Evolutionary conservation across 2,888 invertebrate species (phyloP).

Genomic region (Heterodera filipjevi): DNA sequence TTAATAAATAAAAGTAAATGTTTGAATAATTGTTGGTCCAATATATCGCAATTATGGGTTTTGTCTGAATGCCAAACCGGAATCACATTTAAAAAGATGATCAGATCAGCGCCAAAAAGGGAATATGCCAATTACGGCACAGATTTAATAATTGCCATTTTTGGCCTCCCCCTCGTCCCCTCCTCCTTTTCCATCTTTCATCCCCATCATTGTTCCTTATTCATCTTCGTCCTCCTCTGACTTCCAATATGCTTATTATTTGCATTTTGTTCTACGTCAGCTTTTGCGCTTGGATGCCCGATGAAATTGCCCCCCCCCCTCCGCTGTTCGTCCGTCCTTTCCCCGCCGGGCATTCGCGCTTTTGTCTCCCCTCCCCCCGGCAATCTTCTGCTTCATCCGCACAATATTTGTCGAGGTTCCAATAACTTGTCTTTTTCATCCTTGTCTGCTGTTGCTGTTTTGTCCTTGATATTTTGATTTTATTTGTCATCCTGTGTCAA

Average conservation of each 20-base stretch:
- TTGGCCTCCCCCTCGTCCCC: neutral
- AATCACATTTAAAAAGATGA: too few relatives aligned
- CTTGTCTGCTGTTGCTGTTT: neutral
- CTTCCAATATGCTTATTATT: slow-evolving; percentile 13
- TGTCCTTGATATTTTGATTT: neutral
- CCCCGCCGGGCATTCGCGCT: neutral
- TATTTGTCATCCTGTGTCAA: neutral
- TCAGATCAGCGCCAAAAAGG: too few relatives aligned
- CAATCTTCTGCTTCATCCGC: neutral
- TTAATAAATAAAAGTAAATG: too few relatives aligned
- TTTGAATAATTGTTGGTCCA: too few relatives aligned
- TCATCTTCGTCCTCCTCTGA: neutral
- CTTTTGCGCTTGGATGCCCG: slow-evolving; percentile 5
- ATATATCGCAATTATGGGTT: too few relatives aligned
- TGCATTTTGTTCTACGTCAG: neutral
- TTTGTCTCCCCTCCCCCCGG: neutral
- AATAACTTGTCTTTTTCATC: neutral
- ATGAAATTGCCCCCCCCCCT: neutral
- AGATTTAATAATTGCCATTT: too few relatives aligned
- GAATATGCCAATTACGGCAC: too few relatives aligned
- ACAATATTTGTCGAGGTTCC: neutral
- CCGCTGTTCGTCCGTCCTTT: neutral
- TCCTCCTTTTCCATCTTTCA: neutral
- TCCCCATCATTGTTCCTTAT: neutral
- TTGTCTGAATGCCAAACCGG: too few relatives aligned